Conservation (phyloP, 2,113 vertebrate species). For the Conger conger region DNA sequence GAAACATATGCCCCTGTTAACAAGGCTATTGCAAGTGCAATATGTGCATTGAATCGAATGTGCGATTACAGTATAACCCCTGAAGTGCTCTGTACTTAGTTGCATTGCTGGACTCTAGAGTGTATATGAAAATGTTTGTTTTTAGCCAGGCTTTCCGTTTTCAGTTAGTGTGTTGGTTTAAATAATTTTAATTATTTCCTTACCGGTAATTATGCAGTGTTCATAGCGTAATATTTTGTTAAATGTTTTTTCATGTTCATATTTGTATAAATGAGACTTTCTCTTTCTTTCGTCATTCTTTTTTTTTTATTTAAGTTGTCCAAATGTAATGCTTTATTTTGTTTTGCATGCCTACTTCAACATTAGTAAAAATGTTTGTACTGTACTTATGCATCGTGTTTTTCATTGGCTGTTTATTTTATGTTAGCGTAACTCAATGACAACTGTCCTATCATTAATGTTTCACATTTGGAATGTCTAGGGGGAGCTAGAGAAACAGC, state of each 20-base stretch:
- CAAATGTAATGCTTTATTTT: not conserved
- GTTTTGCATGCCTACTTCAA: not conserved
- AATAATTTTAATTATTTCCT: not conserved
- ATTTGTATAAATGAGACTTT: too few species aligned
- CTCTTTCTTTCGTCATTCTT: not conserved
- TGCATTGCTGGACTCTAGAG: slow-evolving; percentile 7
- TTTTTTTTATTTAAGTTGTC: not conserved
- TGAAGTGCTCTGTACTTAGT: not conserved
- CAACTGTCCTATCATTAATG: not conserved
- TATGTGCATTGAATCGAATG: slow-evolving; percentile 23
- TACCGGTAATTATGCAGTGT: too few species aligned
- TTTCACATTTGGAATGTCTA: slow-evolving; percentile 53
- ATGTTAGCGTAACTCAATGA: not conserved
- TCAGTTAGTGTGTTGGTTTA: not conserved
- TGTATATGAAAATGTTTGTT: not conserved
- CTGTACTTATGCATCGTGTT: not conserved
- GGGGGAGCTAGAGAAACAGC: slow-evolving; percentile 85
- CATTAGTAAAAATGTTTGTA: not conserved
- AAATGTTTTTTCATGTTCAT: not conserved
- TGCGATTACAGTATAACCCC: slow-evolving; percentile 12
- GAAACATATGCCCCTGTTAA: slow-evolving; percentile 4
- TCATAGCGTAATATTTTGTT: not conserved
- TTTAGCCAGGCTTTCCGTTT: not conserved
- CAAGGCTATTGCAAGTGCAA: slow-evolving; percentile 1
- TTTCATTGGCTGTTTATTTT: not conserved